Base-by-base conservation (phyloP, 2,888 invertebrate species). In the Agonum fuliginosum region DNA sequence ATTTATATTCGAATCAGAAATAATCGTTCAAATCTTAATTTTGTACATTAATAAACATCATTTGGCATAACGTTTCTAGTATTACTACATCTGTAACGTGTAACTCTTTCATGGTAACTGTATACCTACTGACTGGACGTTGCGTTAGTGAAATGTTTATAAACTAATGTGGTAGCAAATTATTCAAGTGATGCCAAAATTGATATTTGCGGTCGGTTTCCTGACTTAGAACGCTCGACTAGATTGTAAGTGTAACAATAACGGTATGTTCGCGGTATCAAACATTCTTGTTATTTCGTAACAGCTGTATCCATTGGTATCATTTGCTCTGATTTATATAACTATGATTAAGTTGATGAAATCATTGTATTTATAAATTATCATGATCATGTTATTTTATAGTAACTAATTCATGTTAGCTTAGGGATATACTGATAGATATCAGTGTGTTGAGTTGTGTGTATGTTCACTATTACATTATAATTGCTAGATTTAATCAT, bases 361-460 rank as follows among this genome's bases (percentile, higher is more conserved):
- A 75, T 75, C 75, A 75, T 75, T 75, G 75, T 75, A 75, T 75
- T 75, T 75, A 75, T 75, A 73, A 58, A 67, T 75, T 67, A 65
- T 75, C 75, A 75, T 48, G 34, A 65, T 75, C 75, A 75, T 48
- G 34, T 48, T 75, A 51, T 48, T 67, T 75, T 75, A n/a, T n/a
- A 74, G 41, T 24, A 43, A 75, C 24, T 34, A 67, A 24, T 75
- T 75, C 75, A 67, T 75, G 75, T 75, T 75, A 75, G 75, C 67
- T 24, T 75, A 75, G 75, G 34, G 51, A 51, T 75, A 75, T 67
- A 48, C 74, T 74, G 74, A 67, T 65, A 65, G 46, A 34, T 37
- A 67, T 46, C 46, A 43, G 70, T 70, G 70, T 72, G 58, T 58
- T 67, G 67, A 75, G 75, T 72, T 67, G 75, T 75, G 34, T 75